Evolutionary conservation across 1,140 invertebrate species (phyloP), one percentile per base, ranked within the genome.

Genomic region (Drosophila parabipectinata): DNA sequence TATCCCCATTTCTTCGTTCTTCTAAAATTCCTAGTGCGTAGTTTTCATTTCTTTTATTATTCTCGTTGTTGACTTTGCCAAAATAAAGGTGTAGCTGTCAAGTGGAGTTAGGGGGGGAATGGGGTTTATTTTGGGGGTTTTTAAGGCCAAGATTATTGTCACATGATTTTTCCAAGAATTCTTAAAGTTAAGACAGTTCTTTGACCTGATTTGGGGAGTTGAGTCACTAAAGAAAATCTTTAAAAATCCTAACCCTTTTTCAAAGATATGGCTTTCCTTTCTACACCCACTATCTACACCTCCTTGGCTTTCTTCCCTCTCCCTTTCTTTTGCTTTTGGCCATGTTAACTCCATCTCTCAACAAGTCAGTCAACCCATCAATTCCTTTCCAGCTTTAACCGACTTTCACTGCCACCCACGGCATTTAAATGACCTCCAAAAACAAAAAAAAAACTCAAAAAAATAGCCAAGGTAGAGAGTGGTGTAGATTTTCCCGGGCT

Each of bases 351-450:
- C 39, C 52, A 26, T 30, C 18, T 15, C 54, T 66, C 44, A 4
- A 74, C 37, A 57, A 75, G 71, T 75, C 72, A 74, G 28, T 75
- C 61, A 75, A 67, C 71, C 54, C 59, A 62, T 47, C 55, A 56
- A 52, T 66, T 71, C 34, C 34, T 73, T 44, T 7, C 63, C 15
- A 68, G 44, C 63, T 63, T 60, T 71, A 71, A 50, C 58, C 81
- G 75, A 88, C 82, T 87, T 87, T 87, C 82, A 88, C 83, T 87
- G 75, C 78, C 83, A 79, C 79, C 78, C 81, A 85, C 82, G 77
- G 82, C 81, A 85, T 78, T 87, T 87, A 45, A 63, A 78, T 85
- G 82, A 85, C 81, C 82, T 85, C 82, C 64, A 82, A 82, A 69
- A 67, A 72, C 30, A 28, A 9, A 59, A 41, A 21, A 28, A 28